Conservation (phyloP, 2,888 invertebrate species). For the Callosobruchus maculatus region DNA sequence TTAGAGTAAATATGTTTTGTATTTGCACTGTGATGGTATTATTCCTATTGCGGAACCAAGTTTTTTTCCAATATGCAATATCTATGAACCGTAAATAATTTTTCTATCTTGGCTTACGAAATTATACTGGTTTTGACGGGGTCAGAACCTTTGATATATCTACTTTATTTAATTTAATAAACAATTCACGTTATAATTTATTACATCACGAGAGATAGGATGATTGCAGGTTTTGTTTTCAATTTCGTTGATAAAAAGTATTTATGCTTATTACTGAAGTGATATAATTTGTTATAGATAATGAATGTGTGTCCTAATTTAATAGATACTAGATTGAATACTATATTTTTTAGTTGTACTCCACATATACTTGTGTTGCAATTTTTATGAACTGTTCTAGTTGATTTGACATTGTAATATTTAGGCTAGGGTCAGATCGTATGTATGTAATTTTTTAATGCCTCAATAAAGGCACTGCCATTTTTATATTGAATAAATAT, state of each 20-base stretch:
- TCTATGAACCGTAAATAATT: neutral
- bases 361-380: no score
- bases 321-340: no score
- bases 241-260: neutral
- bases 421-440: neutral
- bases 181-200: neutral
- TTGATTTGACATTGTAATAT: neutral
- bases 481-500: neutral
- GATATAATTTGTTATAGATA: no score
- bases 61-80: neutral
- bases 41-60: neutral
- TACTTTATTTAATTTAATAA: neutral
- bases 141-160: neutral
- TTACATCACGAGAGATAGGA: neutral
- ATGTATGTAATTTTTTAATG: neutral
- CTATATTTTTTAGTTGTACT: no score
- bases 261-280: neutral
- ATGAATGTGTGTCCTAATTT: no score
- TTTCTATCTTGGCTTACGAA: neutral
- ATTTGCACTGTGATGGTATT: neutral
- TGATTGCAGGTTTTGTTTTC: neutral
- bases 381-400: no score
- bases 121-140: neutral
- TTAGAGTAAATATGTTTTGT: neutral
- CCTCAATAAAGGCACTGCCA: neutral